Evolutionary conservation across 1,140 invertebrate species (phyloP).

Genomic region (Ephestia elutella): DNA sequence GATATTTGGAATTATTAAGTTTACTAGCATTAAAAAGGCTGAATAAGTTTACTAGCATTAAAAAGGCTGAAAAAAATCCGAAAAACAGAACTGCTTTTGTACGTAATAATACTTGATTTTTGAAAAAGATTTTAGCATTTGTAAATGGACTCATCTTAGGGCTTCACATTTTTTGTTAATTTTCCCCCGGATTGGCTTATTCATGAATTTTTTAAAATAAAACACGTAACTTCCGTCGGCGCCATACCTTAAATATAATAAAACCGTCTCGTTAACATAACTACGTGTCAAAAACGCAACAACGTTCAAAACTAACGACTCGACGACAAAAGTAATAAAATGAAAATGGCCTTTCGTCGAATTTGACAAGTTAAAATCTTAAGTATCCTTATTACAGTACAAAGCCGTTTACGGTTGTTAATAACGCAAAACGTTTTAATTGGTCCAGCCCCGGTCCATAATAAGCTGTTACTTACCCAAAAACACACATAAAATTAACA

Average conservation of each 20-base stretch:
- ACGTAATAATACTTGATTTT: too few species aligned
- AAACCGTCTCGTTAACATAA: constrained; percentile 1
- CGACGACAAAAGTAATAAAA: neutral
- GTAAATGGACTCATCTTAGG: too few species aligned
- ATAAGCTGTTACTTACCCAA: neutral
- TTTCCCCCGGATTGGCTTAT: neutral
- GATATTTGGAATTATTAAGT: too few species aligned
- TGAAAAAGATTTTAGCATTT: too few species aligned
- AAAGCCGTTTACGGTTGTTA: neutral
- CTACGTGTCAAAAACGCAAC: neutral
- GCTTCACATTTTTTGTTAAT: too few species aligned
- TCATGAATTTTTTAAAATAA: neutral
- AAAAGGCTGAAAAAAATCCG: too few species aligned
- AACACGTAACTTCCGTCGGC: neutral
- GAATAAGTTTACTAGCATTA: too few species aligned
- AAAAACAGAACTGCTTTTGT: too few species aligned
- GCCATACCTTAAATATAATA: neutral
- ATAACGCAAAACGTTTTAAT: neutral
- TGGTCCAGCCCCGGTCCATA: neutral
- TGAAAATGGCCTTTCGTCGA: constrained; percentile 1
- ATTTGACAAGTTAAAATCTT: neutral
- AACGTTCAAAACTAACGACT: constrained; percentile 2
- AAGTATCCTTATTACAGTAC: neutral
- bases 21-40: too few species aligned
- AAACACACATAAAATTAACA: neutral